These are phyloP conservation scores for Drosophila flavopinicola DNA, from an alignment of 2,888 invertebrate species.

Conservation along the genomic window DNA sequence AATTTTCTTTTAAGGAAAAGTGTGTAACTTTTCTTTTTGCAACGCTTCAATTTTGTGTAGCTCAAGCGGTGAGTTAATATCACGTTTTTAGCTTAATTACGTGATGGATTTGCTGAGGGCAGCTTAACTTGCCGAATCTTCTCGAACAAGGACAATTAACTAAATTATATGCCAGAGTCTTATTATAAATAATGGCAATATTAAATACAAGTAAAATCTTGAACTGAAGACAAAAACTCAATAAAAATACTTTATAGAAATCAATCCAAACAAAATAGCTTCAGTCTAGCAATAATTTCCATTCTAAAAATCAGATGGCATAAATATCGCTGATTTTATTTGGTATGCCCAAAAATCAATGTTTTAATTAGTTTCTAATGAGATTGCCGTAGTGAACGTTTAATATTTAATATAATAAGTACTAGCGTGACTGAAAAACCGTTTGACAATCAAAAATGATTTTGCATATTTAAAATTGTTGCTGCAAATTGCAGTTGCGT, in stretches of 20 bases:
- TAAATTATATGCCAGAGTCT: slow-evolving; percentile 13
- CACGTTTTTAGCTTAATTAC: slow-evolving; percentile 70
- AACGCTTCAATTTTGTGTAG: slow-evolving; percentile 38
- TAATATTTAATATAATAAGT: slow-evolving; percentile 27
- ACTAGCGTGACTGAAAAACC: slow-evolving; percentile 16
- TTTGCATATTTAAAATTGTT: slow-evolving; percentile 51
- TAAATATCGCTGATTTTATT: background rate
- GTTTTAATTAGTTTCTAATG: slow-evolving; percentile 48
- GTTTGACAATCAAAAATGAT: slow-evolving; percentile 38
- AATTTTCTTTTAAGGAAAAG: slow-evolving; percentile 44
- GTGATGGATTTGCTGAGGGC: slow-evolving; percentile 58
- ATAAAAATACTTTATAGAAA: background rate
- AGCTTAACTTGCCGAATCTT: slow-evolving; percentile 37
- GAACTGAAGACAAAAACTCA: too few relatives aligned
- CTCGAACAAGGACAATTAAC: slow-evolving; percentile 9
- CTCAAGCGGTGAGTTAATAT: slow-evolving; percentile 65
- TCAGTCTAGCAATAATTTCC: too few relatives aligned
- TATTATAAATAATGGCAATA: slow-evolving; percentile 11
- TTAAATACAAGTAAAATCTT: background rate
- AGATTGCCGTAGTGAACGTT: slow-evolving; percentile 16
- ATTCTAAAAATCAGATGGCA: background rate
- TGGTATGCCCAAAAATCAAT: slow-evolving; percentile 16
- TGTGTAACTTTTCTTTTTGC: slow-evolving; percentile 24
- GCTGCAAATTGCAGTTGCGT: slow-evolving; percentile 12
- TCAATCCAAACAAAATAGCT: too few relatives aligned